A percentile compares a stretch with the other conserved stretches of the same genome.
phyloP scores from a whole-genome alignment of 2,888 invertebrate genomes.

The Oscheius sp. region DNA sequence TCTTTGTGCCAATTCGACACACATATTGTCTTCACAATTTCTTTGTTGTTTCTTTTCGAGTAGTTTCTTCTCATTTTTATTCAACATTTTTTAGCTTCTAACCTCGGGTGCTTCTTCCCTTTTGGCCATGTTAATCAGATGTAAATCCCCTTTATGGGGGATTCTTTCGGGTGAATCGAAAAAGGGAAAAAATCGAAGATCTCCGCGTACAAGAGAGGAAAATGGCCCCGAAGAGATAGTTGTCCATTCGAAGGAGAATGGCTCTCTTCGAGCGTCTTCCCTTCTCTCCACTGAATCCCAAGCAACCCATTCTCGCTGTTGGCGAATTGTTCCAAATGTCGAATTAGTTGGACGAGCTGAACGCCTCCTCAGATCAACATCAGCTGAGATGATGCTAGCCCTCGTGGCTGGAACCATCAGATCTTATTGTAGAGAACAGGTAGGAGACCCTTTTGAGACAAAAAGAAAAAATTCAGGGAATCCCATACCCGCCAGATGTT shows the following conservation, averaged over 20 bases:
- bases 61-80: neutral
- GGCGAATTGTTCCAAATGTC: constrained; percentile 9
- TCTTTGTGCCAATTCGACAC: constrained; percentile 11
- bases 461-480: constrained; percentile 38
- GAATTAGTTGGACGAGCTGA: constrained; percentile 38
- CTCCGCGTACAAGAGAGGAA: constrained; percentile 18
- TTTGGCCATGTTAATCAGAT: neutral
- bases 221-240: constrained; percentile 21
- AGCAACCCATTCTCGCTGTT: constrained; percentile 11
- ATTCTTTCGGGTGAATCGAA: constrained; percentile 4
- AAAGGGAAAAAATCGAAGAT: constrained; percentile 11
- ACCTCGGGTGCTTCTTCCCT: constrained; percentile 4
- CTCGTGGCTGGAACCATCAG: constrained; percentile 49
- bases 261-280: constrained; percentile 8
- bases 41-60: constrained; percentile 6
- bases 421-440: constrained; percentile 36
- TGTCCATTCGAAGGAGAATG: constrained; percentile 20
- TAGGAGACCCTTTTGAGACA: too few relatives aligned
- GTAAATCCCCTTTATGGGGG: neutral
- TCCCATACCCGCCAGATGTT: constrained; percentile 46
- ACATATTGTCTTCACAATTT: constrained; percentile 20
- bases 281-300: neutral
- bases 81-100: neutral
- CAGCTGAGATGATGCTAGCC: constrained; percentile 40
- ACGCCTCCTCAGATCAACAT: constrained; percentile 38